Conservation (phyloP, 2,888 invertebrate genomes). For the Magallana nippona region DNA sequence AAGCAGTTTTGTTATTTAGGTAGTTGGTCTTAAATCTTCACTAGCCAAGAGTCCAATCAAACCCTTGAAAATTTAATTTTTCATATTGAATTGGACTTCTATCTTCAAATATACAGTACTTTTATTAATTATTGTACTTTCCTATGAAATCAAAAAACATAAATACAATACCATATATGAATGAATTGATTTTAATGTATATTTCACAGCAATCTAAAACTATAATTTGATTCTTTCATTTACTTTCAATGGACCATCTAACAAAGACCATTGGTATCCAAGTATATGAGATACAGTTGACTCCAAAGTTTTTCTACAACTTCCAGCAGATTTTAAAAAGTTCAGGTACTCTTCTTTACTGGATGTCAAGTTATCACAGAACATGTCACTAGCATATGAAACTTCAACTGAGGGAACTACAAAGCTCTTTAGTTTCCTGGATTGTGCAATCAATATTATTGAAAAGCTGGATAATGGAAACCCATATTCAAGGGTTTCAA, state of each 20-base stretch:
- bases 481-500: conserved; percentile 60
- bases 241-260: conserved; percentile 51
- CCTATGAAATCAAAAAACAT: too few species aligned
- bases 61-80: too few species aligned
- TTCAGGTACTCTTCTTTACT: conserved; percentile 49
- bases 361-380: conserved; percentile 53
- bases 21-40: too few species aligned
- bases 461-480: conserved; percentile 66
- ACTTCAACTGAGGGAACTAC: conserved; percentile 61
- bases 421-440: conserved; percentile 59
- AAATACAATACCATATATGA: too few species aligned
- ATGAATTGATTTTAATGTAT: not conserved
- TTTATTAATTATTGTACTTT: too few species aligned
- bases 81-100: too few species aligned
- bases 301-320: conserved; percentile 54
- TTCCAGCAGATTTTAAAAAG: conserved; percentile 56
- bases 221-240: conserved; percentile 38
- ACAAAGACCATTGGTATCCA: conserved; percentile 59
- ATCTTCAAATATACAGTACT: too few species aligned
- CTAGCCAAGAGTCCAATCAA: too few species aligned
- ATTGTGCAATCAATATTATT: conserved; percentile 58
- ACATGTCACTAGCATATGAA: conserved; percentile 66
- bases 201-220: not conserved
- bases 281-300: conserved; percentile 57
- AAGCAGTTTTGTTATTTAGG: too few species aligned